phyloP scores from a whole-genome alignment of 2,797 vertebrate genomes.

The Melopsittacus undulatus region DNA sequence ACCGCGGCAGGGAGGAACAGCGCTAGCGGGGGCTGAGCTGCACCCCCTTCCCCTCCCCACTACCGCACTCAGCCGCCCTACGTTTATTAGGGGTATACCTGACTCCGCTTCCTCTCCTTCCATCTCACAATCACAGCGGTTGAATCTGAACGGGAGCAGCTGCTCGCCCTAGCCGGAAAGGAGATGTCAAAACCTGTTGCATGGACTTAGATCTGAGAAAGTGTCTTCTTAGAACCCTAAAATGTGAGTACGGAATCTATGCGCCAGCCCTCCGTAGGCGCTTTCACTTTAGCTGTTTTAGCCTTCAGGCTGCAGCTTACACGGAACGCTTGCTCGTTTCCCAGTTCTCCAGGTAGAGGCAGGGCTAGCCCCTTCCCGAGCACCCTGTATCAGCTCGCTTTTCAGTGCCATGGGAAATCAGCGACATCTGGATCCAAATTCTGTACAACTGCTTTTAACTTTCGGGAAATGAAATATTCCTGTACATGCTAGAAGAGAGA shows the following conservation, averaged over 20 bases:
- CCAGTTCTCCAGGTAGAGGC: not conserved
- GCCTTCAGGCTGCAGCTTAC: not conserved
- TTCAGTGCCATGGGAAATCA: constrained; percentile 34
- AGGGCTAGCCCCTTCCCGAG: not conserved
- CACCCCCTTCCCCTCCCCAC: not conserved
- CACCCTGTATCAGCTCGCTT: constrained; percentile 10
- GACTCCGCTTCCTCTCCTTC: constrained; percentile 5
- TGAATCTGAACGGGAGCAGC: constrained; percentile 3
- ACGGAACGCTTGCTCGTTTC: not conserved
- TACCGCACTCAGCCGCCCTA: not conserved
- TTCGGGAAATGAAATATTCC: not conserved
- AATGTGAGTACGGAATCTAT: not conserved
- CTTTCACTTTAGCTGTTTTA: constrained; percentile 36
- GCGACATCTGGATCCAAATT: constrained; percentile 45
- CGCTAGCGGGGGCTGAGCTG: not conserved
- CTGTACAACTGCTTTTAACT: constrained; percentile 16
- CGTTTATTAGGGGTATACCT: not conserved
- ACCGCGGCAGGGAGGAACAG: not conserved
- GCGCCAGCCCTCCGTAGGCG: not conserved
- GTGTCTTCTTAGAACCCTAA: not conserved
- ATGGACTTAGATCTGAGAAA: not conserved
- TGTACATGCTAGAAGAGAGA: not conserved
- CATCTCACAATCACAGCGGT: not conserved
- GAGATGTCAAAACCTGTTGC: constrained; percentile 37
- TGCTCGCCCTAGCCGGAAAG: not conserved